Conservation (phyloP, 2,888 invertebrate species). For the Andrena praecox region DNA sequence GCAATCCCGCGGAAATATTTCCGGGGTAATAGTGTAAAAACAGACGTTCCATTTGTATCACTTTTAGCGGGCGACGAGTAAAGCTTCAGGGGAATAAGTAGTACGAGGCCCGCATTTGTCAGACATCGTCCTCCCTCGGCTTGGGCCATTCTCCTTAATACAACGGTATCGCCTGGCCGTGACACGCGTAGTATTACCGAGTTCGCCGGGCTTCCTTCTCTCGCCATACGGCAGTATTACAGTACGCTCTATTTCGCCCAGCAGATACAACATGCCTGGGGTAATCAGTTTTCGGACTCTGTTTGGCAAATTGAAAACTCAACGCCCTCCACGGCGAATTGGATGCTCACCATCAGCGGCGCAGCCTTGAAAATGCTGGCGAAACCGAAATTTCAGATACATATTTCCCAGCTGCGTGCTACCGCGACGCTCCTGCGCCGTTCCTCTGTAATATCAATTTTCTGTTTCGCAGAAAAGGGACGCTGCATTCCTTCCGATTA, state of each 20-base stretch:
- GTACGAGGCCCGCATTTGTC: constrained; percentile 56
- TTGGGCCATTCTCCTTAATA: constrained; percentile 50
- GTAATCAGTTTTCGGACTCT: constrained; percentile 47
- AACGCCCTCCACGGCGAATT: not conserved
- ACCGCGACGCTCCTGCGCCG: not conserved
- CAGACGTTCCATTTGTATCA: constrained; percentile 47
- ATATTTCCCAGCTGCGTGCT: not conserved
- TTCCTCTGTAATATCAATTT: not conserved
- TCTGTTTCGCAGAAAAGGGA: not conserved
- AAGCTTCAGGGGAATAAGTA: constrained; percentile 33
- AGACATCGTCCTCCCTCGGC: constrained; percentile 39
- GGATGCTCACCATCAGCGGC: not conserved
- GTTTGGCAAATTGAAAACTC: constrained; percentile 44
- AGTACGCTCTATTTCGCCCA: constrained; percentile 21
- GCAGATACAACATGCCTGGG: constrained; percentile 14
- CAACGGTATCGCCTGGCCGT: constrained; percentile 44
- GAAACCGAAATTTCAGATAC: not conserved
- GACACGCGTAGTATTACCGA: constrained; percentile 55
- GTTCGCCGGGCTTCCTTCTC: constrained; percentile 18
- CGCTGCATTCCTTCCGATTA: not conserved
- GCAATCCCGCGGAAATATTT: constrained; percentile 34
- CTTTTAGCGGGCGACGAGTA: constrained; percentile 37
- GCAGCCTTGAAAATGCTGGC: not conserved
- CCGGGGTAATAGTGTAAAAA: constrained; percentile 36
- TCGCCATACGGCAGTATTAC: not conserved